phyloP scores from a whole-genome alignment of 2,888 invertebrate genomes.

The Micropterix aruncella region DNA sequence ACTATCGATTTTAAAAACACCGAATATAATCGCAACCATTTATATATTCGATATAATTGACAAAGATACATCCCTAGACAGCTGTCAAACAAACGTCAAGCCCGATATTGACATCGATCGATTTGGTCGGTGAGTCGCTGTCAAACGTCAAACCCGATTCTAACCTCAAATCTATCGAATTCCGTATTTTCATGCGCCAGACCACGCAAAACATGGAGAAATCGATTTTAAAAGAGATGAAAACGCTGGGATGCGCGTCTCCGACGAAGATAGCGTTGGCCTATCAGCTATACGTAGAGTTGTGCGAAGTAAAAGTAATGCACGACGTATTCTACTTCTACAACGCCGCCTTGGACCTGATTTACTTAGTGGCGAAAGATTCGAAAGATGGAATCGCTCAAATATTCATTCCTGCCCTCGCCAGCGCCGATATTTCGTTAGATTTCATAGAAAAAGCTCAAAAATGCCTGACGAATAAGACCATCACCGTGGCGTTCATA shows the following conservation, averaged over 20 bases:
- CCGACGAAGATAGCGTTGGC: constrained; percentile 26
- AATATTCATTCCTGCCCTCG: constrained; percentile 30
- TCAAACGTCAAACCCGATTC: too few species aligned
- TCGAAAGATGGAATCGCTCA: constrained; percentile 26
- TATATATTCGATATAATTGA: too few species aligned
- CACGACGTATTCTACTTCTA: constrained; percentile 34
- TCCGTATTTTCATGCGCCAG: too few species aligned
- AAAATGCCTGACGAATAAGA: constrained; percentile 25
- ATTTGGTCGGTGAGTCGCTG: too few species aligned
- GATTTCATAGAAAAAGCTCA: constrained; percentile 26
- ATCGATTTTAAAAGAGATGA: constrained; percentile 32
- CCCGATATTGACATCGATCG: too few species aligned
- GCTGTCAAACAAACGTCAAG: too few species aligned
- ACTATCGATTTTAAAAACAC: too few species aligned
- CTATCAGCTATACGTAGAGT: constrained; percentile 27
- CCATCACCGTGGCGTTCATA: constrained; percentile 29
- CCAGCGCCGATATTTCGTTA: constrained; percentile 22
- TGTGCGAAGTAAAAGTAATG: constrained; percentile 33
- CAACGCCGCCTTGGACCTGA: constrained; percentile 27
- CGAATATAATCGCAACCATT: too few species aligned
- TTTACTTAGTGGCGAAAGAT: constrained; percentile 30
- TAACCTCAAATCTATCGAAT: too few species aligned
- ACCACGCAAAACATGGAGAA: constrained; percentile 18
- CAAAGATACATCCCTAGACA: too few species aligned
- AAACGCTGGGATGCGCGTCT: constrained; percentile 23